phyloP scores from a whole-genome alignment of 2,797 vertebrate species.

The Sphenopsis melanotis region DNA sequence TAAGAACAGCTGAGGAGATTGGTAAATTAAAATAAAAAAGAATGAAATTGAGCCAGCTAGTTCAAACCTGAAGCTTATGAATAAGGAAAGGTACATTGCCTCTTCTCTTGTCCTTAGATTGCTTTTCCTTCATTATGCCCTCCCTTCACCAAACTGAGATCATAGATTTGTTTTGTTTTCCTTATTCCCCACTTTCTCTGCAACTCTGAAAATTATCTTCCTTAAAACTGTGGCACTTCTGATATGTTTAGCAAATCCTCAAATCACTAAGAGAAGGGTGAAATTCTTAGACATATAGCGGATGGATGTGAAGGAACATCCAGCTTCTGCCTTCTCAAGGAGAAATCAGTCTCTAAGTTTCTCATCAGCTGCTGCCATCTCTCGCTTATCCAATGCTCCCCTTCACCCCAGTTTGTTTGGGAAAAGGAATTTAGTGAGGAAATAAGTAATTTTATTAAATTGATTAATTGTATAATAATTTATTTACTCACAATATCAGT shows the following conservation, averaged over 20 bases:
- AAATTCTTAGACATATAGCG: not conserved
- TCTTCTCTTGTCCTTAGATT: not conserved
- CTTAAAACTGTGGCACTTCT: not conserved
- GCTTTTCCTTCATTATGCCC: not conserved
- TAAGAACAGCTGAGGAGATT: not conserved
- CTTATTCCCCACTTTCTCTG: not conserved
- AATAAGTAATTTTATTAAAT: not conserved
- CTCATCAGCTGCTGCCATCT: not conserved
- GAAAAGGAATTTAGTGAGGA: not conserved
- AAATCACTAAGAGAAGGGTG: not conserved
- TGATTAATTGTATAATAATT: not conserved
- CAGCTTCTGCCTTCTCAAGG: not conserved
- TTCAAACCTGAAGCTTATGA: not conserved
- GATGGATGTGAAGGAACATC: not conserved
- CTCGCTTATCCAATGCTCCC: fast-evolving
- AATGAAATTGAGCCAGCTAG: not conserved
- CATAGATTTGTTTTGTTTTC: not conserved
- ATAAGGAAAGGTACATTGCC: not conserved
- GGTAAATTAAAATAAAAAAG: not conserved
- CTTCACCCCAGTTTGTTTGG: not conserved
- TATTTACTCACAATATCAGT: not conserved
- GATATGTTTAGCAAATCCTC: not conserved
- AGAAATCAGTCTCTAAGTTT: not conserved
- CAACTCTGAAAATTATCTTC: not conserved
- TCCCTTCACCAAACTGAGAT: not conserved